Base-by-base conservation (phyloP, 2,888 invertebrate genomes). In the Icerya purchasi region DNA sequence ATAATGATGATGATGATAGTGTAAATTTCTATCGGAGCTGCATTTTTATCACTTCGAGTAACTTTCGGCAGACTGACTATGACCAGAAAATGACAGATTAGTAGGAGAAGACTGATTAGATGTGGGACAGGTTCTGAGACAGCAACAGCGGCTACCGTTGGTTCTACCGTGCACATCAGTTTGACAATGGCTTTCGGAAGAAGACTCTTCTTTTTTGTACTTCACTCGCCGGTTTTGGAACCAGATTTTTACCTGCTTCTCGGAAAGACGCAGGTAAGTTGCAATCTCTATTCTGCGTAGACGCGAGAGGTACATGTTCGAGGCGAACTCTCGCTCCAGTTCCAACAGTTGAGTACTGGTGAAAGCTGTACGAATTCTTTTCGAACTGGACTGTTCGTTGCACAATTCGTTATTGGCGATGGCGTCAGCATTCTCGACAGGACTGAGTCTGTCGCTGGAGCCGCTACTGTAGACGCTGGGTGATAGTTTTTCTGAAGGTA, bases 201-300 rank as follows among this genome's bases (percentile, higher is more conserved):
- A 5, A 14, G 36, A 36, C 8, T 85, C 85, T 65, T 90, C 90
- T 68, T 92, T 93, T 77, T 93, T 93, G 72, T 88, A 80, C 71
- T 93, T 93, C 1, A 93, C 93, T 1, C 92, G 77, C 3, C 92
- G 79, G 71, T 93, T 93, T 71, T 93, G 90, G 72, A 93, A 93
- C 93, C 92, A 89, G 65, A 88, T 88, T 71, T 88, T 93, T 64
- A 93, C 92, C 74, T 93, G 93, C 69, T 93, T 94, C 72, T 94
- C 94, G 0, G 89, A 89, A 0, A 94, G 73, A 57, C 86, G 80
- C 62, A 93, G 72, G 64, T 85, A 82, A 24, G 88, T 90, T 2
- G 94, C 93, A 59, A 94, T 93, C 72, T 94, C 92, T 65, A 94
- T 93, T 61, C 93, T 76, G 57, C 93, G 77, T 65, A 93, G 72